phyloP scores from a whole-genome alignment of 2,113 vertebrate genomes.

The Taurulus bubalis region DNA sequence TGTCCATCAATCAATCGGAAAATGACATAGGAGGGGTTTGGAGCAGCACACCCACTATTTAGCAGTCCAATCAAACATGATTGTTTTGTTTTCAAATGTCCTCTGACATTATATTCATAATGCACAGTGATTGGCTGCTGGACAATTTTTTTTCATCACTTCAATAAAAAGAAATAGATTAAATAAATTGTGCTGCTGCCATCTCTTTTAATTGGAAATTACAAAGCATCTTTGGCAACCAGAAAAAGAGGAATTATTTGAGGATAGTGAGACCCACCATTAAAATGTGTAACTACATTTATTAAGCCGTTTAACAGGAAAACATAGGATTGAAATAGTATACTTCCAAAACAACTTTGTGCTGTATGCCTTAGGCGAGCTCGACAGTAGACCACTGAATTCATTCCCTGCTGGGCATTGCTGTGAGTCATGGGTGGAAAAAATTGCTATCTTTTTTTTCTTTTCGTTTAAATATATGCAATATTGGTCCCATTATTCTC shows the following conservation, averaged over 20 bases:
- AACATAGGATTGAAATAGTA: not conserved
- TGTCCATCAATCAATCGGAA: not conserved
- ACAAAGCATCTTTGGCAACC: not conserved
- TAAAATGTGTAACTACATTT: not conserved
- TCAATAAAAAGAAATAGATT: not conserved
- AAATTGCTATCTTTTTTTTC: slow-evolving; percentile 16
- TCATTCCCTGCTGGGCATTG: slow-evolving; percentile 14
- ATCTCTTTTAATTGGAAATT: slow-evolving; percentile 1
- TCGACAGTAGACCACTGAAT: not conserved
- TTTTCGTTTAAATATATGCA: slow-evolving; percentile 16
- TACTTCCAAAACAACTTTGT: slow-evolving; percentile 3
- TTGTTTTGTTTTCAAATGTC: not conserved
- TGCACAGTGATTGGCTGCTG: not conserved
- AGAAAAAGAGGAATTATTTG: not conserved
- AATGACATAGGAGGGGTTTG: not conserved
- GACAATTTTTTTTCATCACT: not conserved
- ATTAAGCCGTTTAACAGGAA: not conserved
- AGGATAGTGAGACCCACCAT: not conserved
- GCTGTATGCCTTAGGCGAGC: slow-evolving; percentile 4
- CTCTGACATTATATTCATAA: not conserved
- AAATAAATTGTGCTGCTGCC: not conserved
- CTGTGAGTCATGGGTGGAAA: not conserved
- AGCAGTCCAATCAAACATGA: not conserved
- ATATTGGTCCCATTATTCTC: not conserved
- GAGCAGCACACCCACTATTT: not conserved